These are phyloP conservation scores for Teleiodes luculella DNA, from an alignment of 2,888 invertebrate genomes.

Conservation along the genomic window DNA sequence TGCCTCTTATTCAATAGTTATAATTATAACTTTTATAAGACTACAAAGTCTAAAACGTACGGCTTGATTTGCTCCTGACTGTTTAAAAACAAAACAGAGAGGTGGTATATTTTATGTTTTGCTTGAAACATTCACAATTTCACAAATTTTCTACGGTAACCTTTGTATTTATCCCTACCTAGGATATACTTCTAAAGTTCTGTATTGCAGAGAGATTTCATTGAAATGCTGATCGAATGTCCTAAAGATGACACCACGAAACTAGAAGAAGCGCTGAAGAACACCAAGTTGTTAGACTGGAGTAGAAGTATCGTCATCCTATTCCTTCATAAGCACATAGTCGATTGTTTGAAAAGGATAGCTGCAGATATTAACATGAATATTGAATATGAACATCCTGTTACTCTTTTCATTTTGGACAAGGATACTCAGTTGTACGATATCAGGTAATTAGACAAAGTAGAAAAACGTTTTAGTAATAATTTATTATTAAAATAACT, in stretches of 20 bases:
- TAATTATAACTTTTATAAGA: too few species aligned
- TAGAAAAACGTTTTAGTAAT: background rate
- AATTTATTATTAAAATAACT: too few species aligned
- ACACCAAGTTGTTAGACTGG: conserved; percentile 33
- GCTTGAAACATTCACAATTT: too few species aligned
- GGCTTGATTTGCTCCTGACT: too few species aligned
- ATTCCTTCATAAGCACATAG: conserved; percentile 25
- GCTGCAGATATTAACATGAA: conserved; percentile 21
- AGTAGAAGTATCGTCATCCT: conserved; percentile 22
- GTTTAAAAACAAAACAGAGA: too few species aligned
- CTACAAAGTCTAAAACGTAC: too few species aligned
- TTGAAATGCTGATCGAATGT: conserved; percentile 22
- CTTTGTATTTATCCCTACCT: too few species aligned
- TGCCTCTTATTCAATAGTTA: too few species aligned
- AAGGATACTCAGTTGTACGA: conserved; percentile 25
- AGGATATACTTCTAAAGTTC: too few species aligned
- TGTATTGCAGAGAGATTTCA: conserved; percentile 2
- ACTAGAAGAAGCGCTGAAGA: conserved; percentile 30
- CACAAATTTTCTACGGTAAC: too few species aligned
- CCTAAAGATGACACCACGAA: conserved; percentile 29
- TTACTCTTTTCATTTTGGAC: conserved; percentile 26
- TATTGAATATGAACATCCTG: conserved; percentile 6
- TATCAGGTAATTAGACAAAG: conserved; percentile 25
- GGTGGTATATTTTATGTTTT: too few species aligned
- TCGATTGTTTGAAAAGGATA: conserved; percentile 24